These are phyloP conservation scores for Tetranychus piercei DNA, from an alignment of 2,888 invertebrate species.

Conservation along the genomic window DNA sequence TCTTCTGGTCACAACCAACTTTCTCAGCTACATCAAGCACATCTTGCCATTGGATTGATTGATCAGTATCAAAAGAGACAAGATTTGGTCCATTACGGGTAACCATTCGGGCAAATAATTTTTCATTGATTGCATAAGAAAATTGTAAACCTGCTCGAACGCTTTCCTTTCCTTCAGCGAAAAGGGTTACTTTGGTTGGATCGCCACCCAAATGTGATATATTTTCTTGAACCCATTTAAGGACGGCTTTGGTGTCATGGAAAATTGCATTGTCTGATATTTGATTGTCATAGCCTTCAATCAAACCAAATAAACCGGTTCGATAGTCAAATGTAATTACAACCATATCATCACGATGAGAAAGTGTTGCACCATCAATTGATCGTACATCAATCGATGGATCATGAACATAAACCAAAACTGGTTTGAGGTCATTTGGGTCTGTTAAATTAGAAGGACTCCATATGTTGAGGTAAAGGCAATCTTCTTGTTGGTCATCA, in stretches of 20 bases:
- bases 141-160: background rate
- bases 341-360: background rate
- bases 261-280: conserved; percentile 4
- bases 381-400: background rate
- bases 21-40: background rate
- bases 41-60: background rate
- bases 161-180: background rate
- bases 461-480: background rate
- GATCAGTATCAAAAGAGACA: background rate
- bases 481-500: conserved; percentile 6
- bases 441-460: background rate
- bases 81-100: background rate
- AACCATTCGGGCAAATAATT: background rate
- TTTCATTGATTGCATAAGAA: background rate
- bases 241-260: conserved; percentile 3
- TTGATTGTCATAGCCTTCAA: conserved; percentile 4
- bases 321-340: conserved; percentile 5
- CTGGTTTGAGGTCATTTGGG: background rate
- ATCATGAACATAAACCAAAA: background rate
- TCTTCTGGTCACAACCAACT: background rate
- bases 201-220: background rate
- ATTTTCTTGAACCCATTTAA: background rate
- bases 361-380: background rate
- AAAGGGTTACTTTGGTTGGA: background rate
- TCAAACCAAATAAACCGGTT: conserved; percentile 3